A percentile compares a stretch with the other conserved stretches of the same genome.
Conservation (phyloP, 2,888 invertebrate genomes). For the Drosophila mettleri region DNA sequence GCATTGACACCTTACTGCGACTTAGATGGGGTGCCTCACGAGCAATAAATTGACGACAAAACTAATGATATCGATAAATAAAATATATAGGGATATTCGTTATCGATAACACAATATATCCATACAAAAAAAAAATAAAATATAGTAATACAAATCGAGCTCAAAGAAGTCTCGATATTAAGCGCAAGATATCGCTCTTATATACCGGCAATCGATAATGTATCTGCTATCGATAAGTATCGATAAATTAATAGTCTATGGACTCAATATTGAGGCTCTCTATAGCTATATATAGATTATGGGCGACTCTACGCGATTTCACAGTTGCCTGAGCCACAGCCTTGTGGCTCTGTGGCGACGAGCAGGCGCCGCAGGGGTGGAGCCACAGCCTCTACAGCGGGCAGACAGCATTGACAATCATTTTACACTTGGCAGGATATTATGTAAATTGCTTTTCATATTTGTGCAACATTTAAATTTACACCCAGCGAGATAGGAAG, state of each 20-base stretch:
- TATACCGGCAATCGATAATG: background rate
- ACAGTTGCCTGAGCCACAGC: constrained; percentile 21
- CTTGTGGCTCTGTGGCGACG: constrained; percentile 12
- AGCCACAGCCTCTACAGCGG: background rate
- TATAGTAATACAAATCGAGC: background rate
- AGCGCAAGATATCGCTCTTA: background rate
- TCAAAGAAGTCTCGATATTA: background rate
- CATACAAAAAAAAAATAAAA: too few relatives aligned
- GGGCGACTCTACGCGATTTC: constrained; percentile 32
- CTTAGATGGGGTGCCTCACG: background rate
- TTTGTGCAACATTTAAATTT: constrained; percentile 81
- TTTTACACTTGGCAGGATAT: constrained; percentile 81
- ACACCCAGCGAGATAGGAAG: constrained; percentile 38
- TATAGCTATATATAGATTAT: background rate
- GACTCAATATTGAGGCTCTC: background rate
- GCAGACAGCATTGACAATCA: constrained; percentile 76
- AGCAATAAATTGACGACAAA: background rate
- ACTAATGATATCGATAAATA: background rate
- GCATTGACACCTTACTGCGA: background rate
- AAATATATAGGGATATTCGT: too few relatives aligned
- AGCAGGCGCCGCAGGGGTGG: constrained; percentile 2
- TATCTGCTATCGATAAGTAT: background rate
- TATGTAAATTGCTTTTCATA: constrained; percentile 82
- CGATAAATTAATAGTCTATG: background rate
- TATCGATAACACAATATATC: background rate